Evolutionary conservation across 1,140 invertebrate genomes (phyloP).

Genomic region (Aplysia californica): DNA sequence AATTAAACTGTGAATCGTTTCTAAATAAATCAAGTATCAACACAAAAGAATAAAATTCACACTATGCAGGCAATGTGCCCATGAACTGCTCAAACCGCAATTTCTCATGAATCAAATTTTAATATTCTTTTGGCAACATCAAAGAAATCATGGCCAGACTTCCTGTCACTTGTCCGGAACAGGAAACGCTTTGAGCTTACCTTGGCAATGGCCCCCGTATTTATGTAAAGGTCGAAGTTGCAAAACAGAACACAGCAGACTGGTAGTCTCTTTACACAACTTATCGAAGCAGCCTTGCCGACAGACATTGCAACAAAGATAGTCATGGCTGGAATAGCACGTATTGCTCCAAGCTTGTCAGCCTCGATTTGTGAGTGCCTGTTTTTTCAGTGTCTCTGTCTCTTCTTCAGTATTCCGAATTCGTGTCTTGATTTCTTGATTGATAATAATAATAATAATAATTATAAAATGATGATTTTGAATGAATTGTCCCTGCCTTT

Average conservation of each 20-base stretch:
- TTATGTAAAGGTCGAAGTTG: slow-evolving; percentile 20
- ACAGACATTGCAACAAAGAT: neutral
- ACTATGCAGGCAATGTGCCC: too few relatives aligned
- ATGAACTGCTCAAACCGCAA: too few relatives aligned
- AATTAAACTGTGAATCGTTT: too few relatives aligned
- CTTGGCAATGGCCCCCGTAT: neutral
- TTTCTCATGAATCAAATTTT: too few relatives aligned
- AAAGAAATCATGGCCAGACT: too few relatives aligned
- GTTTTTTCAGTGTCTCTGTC: neutral
- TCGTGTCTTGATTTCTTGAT: neutral
- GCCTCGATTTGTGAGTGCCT: slow-evolving; percentile 1
- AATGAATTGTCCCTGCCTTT: neutral
- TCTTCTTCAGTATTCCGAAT: neutral
- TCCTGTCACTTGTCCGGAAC: too few relatives aligned
- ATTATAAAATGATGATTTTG: neutral
- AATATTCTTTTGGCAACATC: too few relatives aligned
- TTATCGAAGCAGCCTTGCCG: neutral
- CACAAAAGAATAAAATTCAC: too few relatives aligned
- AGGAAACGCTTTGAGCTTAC: neutral
- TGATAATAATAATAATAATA: neutral
- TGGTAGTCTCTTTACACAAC: neutral
- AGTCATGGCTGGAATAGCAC: slow-evolving; percentile 12
- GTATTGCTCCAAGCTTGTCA: neutral
- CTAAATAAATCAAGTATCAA: too few relatives aligned
- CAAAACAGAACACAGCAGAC: neutral